A percentile compares a stretch with the other conserved stretches of the same genome.
Evolutionary conservation across 2,797 vertebrate genomes (phyloP).

Genomic region (Enteromius trimaculatus): DNA sequence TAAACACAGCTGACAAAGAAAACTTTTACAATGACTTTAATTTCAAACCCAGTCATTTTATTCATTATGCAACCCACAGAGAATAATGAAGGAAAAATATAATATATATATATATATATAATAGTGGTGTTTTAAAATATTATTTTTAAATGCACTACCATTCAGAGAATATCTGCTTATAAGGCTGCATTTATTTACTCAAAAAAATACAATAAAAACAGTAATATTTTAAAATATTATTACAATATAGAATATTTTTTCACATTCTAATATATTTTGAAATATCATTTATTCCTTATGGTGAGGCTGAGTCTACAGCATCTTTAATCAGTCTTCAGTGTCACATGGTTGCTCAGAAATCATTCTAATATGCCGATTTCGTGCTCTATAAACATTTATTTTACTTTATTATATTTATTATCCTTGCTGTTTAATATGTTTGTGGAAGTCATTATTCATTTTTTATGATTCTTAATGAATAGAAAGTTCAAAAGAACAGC

Average conservation of each 20-base stretch:
- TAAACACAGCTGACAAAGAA: not conserved
- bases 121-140: not conserved
- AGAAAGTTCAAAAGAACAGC: not conserved
- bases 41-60: slow-evolving; percentile 10
- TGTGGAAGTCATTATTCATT: not conserved
- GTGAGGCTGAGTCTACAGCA: not conserved
- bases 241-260: not conserved
- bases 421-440: not conserved
- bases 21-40: not conserved
- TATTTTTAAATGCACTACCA: not conserved
- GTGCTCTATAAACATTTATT: not conserved
- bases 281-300: not conserved
- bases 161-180: not conserved
- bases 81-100: too few species aligned
- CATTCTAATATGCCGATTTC: not conserved
- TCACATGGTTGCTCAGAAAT: not conserved
- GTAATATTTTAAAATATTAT: not conserved
- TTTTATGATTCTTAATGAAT: not conserved
- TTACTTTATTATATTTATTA: too few species aligned
- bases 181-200: not conserved
- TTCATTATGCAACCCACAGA: slow-evolving; percentile 17
- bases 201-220: not conserved
- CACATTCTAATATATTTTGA: not conserved
- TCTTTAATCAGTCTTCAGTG: not conserved
- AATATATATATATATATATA: too few species aligned